Conservation (phyloP, 2,113 vertebrate species). For the Sylvia atricapilla region DNA sequence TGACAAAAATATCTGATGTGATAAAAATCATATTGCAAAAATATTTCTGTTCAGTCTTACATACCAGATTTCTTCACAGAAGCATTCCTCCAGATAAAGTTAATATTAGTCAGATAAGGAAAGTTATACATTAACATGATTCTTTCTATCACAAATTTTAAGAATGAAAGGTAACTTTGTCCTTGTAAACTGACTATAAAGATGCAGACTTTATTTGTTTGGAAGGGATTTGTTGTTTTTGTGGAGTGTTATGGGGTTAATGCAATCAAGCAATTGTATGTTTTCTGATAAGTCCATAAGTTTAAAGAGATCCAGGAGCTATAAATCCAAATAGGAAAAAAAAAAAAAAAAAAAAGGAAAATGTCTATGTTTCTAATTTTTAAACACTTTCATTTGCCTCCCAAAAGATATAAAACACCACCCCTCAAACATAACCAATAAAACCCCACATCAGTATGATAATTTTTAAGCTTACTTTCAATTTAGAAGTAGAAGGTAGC, state of each 20-base stretch:
- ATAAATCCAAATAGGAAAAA: neutral
- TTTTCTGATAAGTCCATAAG: neutral
- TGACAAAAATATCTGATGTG: neutral
- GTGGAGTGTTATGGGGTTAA: neutral
- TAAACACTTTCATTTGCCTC: neutral
- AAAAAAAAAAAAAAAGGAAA: neutral
- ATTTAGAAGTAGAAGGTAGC: neutral
- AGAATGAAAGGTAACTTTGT: neutral
- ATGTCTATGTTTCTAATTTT: neutral
- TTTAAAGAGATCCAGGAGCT: neutral
- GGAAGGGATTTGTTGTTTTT: neutral
- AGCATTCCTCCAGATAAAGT: neutral
- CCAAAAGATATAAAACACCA: neutral
- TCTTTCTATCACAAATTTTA: neutral
- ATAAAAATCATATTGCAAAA: neutral
- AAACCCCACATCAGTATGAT: rapidly evolving
- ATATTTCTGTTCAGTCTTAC: neutral
- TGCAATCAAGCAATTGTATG: neutral
- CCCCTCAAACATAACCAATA: neutral
- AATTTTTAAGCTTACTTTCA: neutral
- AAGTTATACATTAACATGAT: neutral
- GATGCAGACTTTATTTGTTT: neutral
- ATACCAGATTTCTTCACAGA: neutral
- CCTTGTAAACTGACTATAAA: neutral
- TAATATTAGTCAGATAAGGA: neutral